Base-by-base conservation (phyloP, 2,113 vertebrate species). In the Psettodes erumei region DNA sequence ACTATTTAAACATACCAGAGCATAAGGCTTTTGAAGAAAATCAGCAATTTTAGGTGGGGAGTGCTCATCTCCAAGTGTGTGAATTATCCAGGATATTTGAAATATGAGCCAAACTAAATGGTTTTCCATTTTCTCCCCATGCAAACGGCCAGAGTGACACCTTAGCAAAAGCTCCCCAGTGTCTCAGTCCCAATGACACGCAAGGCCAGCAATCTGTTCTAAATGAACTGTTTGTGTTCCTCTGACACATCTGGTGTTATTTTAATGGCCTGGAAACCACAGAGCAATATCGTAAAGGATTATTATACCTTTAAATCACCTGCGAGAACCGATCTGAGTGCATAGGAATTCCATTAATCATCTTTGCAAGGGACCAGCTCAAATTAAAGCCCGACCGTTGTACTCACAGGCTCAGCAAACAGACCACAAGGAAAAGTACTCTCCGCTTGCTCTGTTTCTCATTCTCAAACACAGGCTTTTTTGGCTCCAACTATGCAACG, bases 231-330 rank as follows among this genome's bases (percentile, higher is more conserved):
- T 93, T 93, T 94, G 87, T 94, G 93, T 92, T 93, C 89, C 83
- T 88, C 79, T 84, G 89, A 89, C 90, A 91, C 82, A 83, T 86
- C 84, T 83, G 71, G 84, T 91, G 86, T 85, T 90, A 86, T 92
- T 94, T 92, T 94, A 95, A 94, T 94, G 92, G 91, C 77, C 90
- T 88, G 84, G 88, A 93, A 92, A 91, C 87, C 91, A 88, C 90
- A 92, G 86, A 77, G 90, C 92, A 93, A 93, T 93, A 91, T 90
- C 51, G 87, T 86, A 90, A 90, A 88, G 87, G 89, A 94, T 93
- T 94, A 94, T 94, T 94, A 93, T 94, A 91, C 90, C 88, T 89
- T 90, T 94, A 94, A 94, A 94, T 94, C 93, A 94, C 92, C 90
- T 90, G 87, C 77, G 89, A 90, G 82, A 85, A 91, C 70, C 30